Conservation (phyloP, 2,888 invertebrate genomes). For the Notodonta ziczac region DNA sequence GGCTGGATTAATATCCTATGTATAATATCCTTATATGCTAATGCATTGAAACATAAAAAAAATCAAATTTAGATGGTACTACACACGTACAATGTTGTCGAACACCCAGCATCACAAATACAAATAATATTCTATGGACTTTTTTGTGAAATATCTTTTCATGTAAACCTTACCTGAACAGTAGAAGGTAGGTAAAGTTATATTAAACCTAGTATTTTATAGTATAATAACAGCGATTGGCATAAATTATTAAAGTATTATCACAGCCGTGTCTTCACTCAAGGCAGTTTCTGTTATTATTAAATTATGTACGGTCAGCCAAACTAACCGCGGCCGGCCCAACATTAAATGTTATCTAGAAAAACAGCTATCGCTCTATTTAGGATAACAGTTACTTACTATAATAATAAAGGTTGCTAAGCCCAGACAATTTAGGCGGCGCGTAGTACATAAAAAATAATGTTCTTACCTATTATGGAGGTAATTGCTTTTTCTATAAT, state of each 20-base stretch:
- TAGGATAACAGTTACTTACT: conserved; percentile 21
- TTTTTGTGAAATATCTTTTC: too few species aligned
- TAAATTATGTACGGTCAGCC: neutral
- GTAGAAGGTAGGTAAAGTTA: neutral
- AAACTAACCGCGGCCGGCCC: neutral
- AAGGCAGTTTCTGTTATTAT: conserved; percentile 2
- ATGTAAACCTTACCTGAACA: too few species aligned
- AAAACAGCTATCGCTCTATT: conserved; percentile 24
- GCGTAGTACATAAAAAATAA: conserved; percentile 25
- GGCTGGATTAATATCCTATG: too few species aligned
- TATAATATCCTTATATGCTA: too few species aligned
- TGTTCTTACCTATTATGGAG: conserved; percentile 15
- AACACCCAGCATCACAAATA: too few species aligned
- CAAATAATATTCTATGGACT: too few species aligned
- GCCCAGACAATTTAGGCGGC: conserved; percentile 10
- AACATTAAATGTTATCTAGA: conserved; percentile 17
- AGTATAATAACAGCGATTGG: neutral
- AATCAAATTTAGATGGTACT: too few species aligned
- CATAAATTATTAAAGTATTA: neutral
- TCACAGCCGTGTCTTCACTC: neutral
- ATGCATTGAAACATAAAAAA: too few species aligned
- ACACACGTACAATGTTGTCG: too few species aligned
- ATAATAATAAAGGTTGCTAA: conserved; percentile 21
- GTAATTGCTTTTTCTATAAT: conserved; percentile 17
- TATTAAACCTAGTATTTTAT: neutral